Evolutionary conservation across 2,797 vertebrate genomes (phyloP).

Genomic region (Harpagifer antarcticus): DNA sequence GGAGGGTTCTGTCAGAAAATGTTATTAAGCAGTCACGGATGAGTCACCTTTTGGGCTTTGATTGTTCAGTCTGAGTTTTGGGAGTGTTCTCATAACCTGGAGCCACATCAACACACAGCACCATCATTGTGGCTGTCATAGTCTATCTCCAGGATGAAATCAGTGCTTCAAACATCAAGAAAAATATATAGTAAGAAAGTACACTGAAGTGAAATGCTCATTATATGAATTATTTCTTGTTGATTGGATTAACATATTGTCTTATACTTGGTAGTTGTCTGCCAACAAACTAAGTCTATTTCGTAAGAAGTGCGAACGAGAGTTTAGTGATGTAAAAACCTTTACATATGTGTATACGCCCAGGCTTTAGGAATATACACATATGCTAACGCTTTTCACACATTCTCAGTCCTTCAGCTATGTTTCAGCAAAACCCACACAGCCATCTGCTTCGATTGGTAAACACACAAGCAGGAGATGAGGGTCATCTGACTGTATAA

Average conservation of each 20-base stretch:
- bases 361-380: constrained; percentile 1
- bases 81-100: constrained; percentile 15
- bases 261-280: constrained; percentile 6
- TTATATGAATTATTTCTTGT: constrained; percentile 30
- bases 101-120: constrained; percentile 21
- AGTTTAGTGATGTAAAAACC: background rate
- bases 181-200: background rate
- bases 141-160: no score
- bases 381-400: constrained; percentile 14
- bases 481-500: constrained; percentile 40
- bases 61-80: constrained; percentile 17
- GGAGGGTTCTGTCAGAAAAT: constrained; percentile 49
- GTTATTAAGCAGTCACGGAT: constrained; percentile 19
- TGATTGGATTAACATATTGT: constrained; percentile 19
- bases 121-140: constrained; percentile 29
- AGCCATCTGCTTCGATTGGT: constrained; percentile 59
- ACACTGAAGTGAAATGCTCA: constrained; percentile 11
- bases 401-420: background rate
- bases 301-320: background rate
- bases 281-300: constrained; percentile 7
- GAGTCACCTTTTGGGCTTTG: constrained; percentile 50
- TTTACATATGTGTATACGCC: constrained; percentile 1
- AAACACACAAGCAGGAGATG: constrained; percentile 38
- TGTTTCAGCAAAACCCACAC: constrained; percentile 57
- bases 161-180: background rate